Evolutionary conservation across 2,888 invertebrate genomes (phyloP).

Genomic region (Melinopterus prodromus): DNA sequence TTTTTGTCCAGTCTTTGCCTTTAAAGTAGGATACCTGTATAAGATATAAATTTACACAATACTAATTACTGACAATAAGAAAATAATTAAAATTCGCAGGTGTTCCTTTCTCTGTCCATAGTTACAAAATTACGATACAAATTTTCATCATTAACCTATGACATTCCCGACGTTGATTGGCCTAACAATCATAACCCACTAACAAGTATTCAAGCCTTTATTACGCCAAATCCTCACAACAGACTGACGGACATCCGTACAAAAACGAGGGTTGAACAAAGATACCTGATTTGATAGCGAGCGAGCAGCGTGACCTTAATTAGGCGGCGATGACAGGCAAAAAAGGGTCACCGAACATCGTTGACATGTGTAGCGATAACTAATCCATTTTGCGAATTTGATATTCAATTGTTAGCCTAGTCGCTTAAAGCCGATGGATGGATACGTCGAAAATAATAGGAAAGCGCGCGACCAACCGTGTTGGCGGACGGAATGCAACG

Average conservation of each 20-base stretch:
- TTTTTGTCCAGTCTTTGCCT: no score
- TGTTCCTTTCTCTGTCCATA: not conserved
- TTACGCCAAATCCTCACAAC: not conserved
- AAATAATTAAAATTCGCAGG: not conserved
- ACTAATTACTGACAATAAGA: no score
- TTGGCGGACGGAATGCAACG: not conserved
- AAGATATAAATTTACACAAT: no score
- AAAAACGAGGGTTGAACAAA: not conserved
- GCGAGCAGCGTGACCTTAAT: not conserved
- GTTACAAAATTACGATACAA: not conserved
- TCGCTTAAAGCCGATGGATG: not conserved
- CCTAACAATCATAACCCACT: not conserved
- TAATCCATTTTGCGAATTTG: constrained; percentile 4
- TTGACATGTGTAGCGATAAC: not conserved
- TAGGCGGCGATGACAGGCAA: not conserved
- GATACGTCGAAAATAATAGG: not conserved
- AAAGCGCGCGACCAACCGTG: not conserved
- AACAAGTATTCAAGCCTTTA: not conserved
- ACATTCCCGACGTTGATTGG: not conserved
- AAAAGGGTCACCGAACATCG: not conserved
- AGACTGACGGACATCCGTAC: not conserved
- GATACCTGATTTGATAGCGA: not conserved
- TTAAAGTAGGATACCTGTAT: no score
- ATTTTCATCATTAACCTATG: not conserved
- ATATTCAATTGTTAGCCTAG: not conserved